Percentiles rank a stretch among this genome's conserved stretches.
These are phyloP conservation scores for Adineta ricciae DNA, from an alignment of 2,888 invertebrate genomes.

Conservation along the genomic window DNA sequence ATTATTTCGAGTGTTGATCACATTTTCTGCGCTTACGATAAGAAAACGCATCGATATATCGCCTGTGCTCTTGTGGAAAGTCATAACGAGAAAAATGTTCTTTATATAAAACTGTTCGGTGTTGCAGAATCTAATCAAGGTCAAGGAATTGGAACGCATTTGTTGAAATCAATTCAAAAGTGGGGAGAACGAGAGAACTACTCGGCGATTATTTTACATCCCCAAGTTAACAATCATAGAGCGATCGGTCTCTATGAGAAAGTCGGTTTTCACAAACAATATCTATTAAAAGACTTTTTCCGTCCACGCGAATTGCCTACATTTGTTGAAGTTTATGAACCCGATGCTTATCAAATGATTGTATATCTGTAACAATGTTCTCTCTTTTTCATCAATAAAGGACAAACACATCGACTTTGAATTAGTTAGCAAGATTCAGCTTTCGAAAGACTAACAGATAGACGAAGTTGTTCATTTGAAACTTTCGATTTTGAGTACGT, in stretches of 20 bases:
- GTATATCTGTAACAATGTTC: background rate
- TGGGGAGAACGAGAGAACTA: background rate
- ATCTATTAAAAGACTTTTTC: background rate
- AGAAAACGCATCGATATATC: background rate
- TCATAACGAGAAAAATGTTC: background rate
- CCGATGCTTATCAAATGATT: background rate
- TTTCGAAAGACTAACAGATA: too few relatives aligned
- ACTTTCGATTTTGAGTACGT: background rate
- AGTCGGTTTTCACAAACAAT: background rate
- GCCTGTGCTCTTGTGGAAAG: background rate
- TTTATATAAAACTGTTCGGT: background rate
- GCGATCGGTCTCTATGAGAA: background rate
- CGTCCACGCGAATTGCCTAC: background rate
- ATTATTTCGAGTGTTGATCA: background rate
- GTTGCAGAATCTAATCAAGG: background rate
- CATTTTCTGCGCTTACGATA: background rate
- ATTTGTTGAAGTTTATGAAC: background rate
- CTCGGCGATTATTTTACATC: background rate
- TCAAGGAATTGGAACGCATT: background rate
- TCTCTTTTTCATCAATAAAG: background rate
- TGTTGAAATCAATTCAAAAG: background rate
- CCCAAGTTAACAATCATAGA: background rate
- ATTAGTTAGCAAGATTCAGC: too few relatives aligned
- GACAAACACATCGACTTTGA: too few relatives aligned
- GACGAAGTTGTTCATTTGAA: too few relatives aligned